Evolutionary conservation across 2,888 invertebrate genomes (phyloP), one percentile per base, ranked within the genome.

Genomic region (Callosobruchus maculatus): DNA sequence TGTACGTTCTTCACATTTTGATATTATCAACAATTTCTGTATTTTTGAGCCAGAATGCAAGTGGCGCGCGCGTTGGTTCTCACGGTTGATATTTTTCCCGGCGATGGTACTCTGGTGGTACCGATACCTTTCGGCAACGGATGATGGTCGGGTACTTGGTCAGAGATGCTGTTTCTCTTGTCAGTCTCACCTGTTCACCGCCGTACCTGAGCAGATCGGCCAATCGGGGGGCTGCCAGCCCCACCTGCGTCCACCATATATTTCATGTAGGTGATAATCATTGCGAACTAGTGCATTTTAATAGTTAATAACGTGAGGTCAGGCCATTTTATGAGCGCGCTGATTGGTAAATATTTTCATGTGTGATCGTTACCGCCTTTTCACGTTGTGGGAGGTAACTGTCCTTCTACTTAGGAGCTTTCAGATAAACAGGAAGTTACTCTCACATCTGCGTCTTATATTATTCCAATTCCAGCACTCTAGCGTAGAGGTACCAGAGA

Each of bases 141-240:
- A 49, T 49, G 80, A 82, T 81, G 82, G 80, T 78, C 79, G 78
- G 82, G 78, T 81, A 81, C 82, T 82, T 82, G 82, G 82, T 83
- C 83, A 83, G 79, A 81, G 83, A 81, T 83, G 83, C 82, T 81
- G 82, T 79, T 80, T 80, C 80, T 81, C 77, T 79, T 83, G 82
- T 81, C 81, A 81, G 81, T 82, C 82, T 83, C 84, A 84, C 84
- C 84, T 84, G 82, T 81, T 80, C 77, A 80, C 80, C 79, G 81
- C 80, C 49, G 81, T 82, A 83, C 84, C 83, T 84, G 82, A 81
- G 81, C 79, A 79, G 76, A 49, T 77, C 77, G 78, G 77, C 83
- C 83, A 83, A 83, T 83, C 76, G 75, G 74, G 74, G 74, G 76
- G 72, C 74, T 74, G 74, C 72, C 69, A 75, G 74, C 79, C 81